phyloP scores from a whole-genome alignment of 2,888 invertebrate species.

The Xanthia togata region DNA sequence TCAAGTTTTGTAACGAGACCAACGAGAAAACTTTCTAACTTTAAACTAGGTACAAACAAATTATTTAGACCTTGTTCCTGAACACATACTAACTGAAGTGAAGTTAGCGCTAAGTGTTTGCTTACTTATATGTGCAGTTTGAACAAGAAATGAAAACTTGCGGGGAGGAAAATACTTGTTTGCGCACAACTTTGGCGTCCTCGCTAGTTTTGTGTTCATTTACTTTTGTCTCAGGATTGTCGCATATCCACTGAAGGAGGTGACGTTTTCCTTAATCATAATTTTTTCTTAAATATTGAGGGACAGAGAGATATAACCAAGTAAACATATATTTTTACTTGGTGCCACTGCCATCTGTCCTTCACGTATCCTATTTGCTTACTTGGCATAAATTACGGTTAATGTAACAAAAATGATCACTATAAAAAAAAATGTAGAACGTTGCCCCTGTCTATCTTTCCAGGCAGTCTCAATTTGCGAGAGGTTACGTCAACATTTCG shows the following conservation, averaged over 20 bases:
- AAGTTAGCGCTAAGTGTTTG: constrained; percentile 41
- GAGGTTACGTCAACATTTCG: constrained; percentile 1
- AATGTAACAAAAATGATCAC: background rate
- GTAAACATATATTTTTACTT: background rate
- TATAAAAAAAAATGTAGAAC: background rate
- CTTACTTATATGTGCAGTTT: constrained; percentile 38
- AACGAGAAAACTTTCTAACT: constrained; percentile 23
- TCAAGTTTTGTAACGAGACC: background rate
- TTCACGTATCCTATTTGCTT: background rate
- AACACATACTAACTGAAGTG: constrained; percentile 22
- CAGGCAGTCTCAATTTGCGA: background rate
- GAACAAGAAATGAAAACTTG: constrained; percentile 30
- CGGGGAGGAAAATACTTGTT: constrained; percentile 16
- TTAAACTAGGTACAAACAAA: constrained; percentile 26
- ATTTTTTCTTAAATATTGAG: background rate
- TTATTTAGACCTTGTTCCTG: constrained; percentile 30
- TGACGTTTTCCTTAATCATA: background rate
- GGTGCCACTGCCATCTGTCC: background rate
- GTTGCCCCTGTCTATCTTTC: too few relatives aligned
- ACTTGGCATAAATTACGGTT: background rate
- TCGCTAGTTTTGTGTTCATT: constrained; percentile 21
- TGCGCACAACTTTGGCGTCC: constrained; percentile 10
- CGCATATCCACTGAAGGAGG: background rate
- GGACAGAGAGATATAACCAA: too few relatives aligned
- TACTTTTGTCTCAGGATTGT: background rate